A percentile compares a stretch with the other conserved stretches of the same genome.
These are phyloP conservation scores for Drosophila orosa DNA, from an alignment of 1,140 invertebrate species.

Conservation along the genomic window DNA sequence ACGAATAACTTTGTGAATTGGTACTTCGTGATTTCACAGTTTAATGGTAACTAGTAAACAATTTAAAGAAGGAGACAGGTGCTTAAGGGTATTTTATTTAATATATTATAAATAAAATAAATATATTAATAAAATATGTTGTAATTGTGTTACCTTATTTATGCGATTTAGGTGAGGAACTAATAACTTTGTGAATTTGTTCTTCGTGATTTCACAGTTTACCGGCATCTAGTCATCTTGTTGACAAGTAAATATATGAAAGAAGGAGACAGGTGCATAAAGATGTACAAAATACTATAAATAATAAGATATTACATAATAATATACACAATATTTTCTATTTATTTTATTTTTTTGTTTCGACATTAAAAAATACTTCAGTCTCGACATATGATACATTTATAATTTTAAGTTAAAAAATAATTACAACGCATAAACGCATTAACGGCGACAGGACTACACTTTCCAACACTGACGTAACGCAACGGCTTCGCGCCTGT, in stretches of 20 bases:
- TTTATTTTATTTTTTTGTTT: not conserved
- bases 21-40: too few relatives aligned
- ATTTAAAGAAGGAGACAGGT: too few relatives aligned
- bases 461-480: slow-evolving; percentile 30
- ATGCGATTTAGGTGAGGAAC: not conserved
- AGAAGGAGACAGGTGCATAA: not conserved
- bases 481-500: slow-evolving; percentile 8
- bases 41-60: too few relatives aligned
- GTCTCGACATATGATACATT: not conserved
- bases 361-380: not conserved
- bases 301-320: too few relatives aligned
- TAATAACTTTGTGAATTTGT: not conserved
- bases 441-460: slow-evolving; percentile 9
- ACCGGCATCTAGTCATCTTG: not conserved
- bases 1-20: not conserved
- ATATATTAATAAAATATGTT: too few relatives aligned
- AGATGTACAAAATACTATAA: too few relatives aligned
- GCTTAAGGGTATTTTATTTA: too few relatives aligned
- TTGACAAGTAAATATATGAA: not conserved
- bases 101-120: too few relatives aligned
- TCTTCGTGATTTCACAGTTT: not conserved
- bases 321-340: too few relatives aligned
- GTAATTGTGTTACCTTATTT: slow-evolving; percentile 2
- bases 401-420: not conserved
- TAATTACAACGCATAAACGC: slow-evolving; percentile 2